These are phyloP conservation scores for Pangasius macronema DNA, from an alignment of 2,797 vertebrate species.

Conservation along the genomic window DNA sequence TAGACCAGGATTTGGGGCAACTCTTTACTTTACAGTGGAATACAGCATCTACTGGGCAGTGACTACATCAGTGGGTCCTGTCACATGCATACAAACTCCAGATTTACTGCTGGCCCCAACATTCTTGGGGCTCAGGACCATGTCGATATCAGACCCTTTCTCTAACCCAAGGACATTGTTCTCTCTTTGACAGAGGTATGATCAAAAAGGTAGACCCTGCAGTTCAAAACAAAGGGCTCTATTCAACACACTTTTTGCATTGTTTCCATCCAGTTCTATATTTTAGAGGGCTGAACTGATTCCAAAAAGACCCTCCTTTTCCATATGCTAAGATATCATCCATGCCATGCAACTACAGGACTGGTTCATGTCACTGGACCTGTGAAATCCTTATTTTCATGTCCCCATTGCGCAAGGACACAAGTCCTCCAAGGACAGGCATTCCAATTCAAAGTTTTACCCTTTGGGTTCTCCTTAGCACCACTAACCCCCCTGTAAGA, in stretches of 20 bases:
- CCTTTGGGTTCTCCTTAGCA: not conserved
- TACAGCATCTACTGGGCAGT: not conserved
- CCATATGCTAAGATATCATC: not conserved
- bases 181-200: not conserved
- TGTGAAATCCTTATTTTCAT: not conserved
- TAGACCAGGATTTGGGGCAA: not conserved
- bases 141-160: not conserved
- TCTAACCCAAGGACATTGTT: not conserved
- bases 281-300: not conserved
- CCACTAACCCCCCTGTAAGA: not conserved
- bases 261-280: not conserved
- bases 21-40: not conserved
- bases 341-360: not conserved
- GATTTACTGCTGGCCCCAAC: not conserved
- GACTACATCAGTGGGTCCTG: not conserved
- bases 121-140: not conserved
- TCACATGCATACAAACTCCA: not conserved
- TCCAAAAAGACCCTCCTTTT: not conserved
- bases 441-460: not conserved
- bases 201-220: not conserved
- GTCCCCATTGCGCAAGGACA: not conserved
- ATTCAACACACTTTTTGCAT: not conserved
- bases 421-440: not conserved
- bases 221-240: not conserved
- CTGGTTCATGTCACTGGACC: not conserved